Percentiles rank a stretch among this genome's conserved stretches.
Evolutionary conservation across 2,888 invertebrate species (phyloP).

Genomic region (Campaea margaritaria): DNA sequence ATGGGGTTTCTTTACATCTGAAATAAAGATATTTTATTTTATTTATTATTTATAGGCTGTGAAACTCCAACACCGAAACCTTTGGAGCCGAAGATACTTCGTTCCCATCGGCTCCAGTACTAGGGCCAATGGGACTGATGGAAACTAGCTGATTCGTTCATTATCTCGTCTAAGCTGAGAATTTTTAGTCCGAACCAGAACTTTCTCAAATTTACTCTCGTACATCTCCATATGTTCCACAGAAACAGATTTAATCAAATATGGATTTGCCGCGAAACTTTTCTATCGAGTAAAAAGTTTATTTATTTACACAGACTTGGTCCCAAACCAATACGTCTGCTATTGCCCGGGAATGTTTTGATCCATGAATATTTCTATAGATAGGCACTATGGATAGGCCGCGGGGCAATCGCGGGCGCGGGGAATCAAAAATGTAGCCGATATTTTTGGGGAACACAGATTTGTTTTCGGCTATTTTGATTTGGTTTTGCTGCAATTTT

Average conservation of each 20-base stretch:
- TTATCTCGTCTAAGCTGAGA: no score
- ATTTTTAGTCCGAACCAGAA: no score
- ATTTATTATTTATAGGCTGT: no score
- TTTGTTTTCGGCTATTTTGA: constrained; percentile 1
- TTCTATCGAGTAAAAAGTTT: constrained; percentile 20
- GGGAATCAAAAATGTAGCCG: constrained; percentile 4
- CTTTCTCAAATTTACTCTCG: no score
- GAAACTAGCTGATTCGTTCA: no score
- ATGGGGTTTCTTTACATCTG: no score
- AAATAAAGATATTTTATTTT: no score
- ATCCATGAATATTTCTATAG: constrained; percentile 26
- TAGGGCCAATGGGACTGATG: no score
- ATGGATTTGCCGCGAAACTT: constrained; percentile 17
- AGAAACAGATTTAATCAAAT: constrained; percentile 25
- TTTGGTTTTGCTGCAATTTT: no score
- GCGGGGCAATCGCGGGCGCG: not conserved
- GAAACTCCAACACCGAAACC: no score
- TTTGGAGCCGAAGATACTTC: no score
- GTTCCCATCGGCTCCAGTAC: no score
- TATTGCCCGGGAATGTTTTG: constrained; percentile 25
- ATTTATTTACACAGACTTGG: constrained; percentile 27
- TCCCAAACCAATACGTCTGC: constrained; percentile 28
- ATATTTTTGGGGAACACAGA: constrained; percentile 2
- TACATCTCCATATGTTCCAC: not conserved
- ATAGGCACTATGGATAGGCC: constrained; percentile 3